These are phyloP conservation scores for Antigone vipio DNA, from an alignment of 2,113 vertebrate species.

Conservation along the genomic window DNA sequence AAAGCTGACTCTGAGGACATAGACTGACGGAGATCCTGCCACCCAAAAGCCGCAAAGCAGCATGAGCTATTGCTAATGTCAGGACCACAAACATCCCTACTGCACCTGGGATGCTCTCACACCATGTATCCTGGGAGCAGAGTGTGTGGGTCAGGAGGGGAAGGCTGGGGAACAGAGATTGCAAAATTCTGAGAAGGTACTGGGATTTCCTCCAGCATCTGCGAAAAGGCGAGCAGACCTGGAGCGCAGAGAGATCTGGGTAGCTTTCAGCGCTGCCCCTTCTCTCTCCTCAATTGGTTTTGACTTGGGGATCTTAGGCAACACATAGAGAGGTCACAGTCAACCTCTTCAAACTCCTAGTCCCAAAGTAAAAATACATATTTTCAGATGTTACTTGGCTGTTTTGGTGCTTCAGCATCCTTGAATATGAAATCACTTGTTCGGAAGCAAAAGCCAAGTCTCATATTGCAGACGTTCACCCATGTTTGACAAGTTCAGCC, in stretches of 20 bases:
- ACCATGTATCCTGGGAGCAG: background rate
- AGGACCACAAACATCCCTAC: background rate
- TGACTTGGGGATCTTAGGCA: background rate
- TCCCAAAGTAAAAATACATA: background rate
- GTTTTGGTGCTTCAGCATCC: background rate
- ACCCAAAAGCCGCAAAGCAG: background rate
- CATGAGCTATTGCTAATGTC: background rate
- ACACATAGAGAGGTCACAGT: background rate
- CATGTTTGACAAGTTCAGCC: background rate
- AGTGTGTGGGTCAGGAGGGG: background rate
- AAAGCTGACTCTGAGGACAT: slow-evolving; percentile 9
- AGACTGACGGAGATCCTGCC: background rate
- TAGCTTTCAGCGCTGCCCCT: background rate
- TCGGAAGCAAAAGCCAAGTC: background rate
- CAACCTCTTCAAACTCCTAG: background rate
- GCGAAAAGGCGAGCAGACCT: background rate
- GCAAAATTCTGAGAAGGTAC: background rate
- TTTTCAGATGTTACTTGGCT: background rate
- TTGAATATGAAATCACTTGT: background rate
- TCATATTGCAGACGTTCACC: background rate
- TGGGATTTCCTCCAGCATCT: background rate
- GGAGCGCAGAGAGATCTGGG: background rate
- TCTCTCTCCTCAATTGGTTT: background rate
- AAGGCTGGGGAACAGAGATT: background rate
- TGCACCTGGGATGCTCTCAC: background rate